Evolutionary conservation across 2,888 invertebrate species (phyloP), one percentile per base, ranked within the genome.

Genomic region (Ptilodon capucinus): DNA sequence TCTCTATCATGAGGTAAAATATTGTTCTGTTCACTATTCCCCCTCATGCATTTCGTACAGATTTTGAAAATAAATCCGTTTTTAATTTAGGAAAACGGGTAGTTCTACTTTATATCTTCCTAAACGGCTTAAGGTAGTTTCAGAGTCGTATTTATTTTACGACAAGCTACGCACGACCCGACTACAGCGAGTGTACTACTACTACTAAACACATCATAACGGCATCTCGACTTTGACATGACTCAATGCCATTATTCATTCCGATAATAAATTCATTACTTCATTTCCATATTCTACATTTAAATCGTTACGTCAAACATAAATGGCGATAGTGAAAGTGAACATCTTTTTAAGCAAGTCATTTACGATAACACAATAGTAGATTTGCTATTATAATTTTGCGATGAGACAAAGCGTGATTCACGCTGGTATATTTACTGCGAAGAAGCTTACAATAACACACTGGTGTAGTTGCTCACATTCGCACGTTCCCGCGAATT

Each of bases 401-500:
- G 50, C 40, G 50, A 52, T 40, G 54, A 72, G 66, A 74, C 68
- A 71, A 71, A 71, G 68, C 60, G 64, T 75, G 76, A 77, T 68
- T 76, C 74, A 76, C 63, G 56, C 62, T 47, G 21, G 30, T 42
- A 50, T 57, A 44, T n/a, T n/a, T 45, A 49, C 50, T 35, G 44
- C 39, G 13, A 59, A 57, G 65, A 70, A 69, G 66, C 68, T 70
- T 73, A 74, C 64, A 73, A 74, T 70, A 74, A 72, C 71, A 57
- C 9, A 66, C 44, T 45, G 51, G 49, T 48, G 64, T 64, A 64
- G 72, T 68, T 62, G 70, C 71, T 65, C 71, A 74, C 68, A 84
- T 89, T 91, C 84, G 79, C 90, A 88, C 78, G 70, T 81, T 76
- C 79, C 64, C 73, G 90, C 84, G 78, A 91, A 89, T 86, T 88